Conservation (phyloP, 2,797 vertebrate species). For the Sternotherus odoratus region DNA sequence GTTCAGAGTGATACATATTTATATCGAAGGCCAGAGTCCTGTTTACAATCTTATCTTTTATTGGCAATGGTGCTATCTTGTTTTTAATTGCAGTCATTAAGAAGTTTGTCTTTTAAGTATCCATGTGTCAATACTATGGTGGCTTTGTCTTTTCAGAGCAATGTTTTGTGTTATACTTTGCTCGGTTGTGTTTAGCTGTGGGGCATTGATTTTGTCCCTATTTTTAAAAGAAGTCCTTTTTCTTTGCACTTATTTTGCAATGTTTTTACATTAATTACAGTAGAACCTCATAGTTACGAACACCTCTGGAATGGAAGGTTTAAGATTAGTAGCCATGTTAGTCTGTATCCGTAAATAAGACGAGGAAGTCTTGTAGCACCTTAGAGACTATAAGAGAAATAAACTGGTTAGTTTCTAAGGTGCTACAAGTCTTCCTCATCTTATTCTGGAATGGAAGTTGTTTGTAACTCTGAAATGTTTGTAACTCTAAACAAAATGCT, state of each 20-base stretch:
- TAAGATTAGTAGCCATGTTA: no score
- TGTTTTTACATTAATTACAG: background rate
- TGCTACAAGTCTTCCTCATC: no score
- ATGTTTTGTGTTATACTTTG: conserved; percentile 54
- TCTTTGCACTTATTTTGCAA: background rate
- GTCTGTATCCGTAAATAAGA: no score
- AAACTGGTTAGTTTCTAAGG: no score
- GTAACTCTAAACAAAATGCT: no score
- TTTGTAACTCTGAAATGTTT: no score
- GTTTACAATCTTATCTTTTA: background rate
- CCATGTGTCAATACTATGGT: conserved; percentile 40
- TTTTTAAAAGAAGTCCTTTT: conserved; percentile 22
- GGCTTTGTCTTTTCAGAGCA: conserved; percentile 47
- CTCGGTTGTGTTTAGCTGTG: conserved; percentile 43
- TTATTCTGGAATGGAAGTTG: no score
- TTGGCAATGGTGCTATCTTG: background rate
- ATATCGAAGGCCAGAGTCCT: background rate
- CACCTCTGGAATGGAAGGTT: no score
- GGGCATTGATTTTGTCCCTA: conserved; percentile 39
- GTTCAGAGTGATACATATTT: background rate
- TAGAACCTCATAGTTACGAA: no score
- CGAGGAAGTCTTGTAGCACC: no score
- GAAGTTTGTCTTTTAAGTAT: conserved; percentile 42
- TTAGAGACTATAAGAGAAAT: no score
- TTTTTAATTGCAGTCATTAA: conserved; percentile 43